A percentile compares a stretch with the other conserved stretches of the same genome.
Evolutionary conservation across 2,113 vertebrate genomes (phyloP).

Genomic region (Nipponia nippon): DNA sequence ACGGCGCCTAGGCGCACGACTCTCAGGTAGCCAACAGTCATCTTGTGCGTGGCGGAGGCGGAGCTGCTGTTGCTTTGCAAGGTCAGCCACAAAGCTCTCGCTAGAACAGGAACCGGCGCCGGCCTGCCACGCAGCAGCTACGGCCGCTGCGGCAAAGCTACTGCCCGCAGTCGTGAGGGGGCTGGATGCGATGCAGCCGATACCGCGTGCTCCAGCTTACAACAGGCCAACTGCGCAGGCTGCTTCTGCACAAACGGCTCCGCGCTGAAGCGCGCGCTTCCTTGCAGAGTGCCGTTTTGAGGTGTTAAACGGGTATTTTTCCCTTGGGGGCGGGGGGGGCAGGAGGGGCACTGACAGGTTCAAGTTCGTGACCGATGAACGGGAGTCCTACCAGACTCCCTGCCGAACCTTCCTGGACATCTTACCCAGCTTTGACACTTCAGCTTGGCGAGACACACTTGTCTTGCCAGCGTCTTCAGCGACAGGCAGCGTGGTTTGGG

Average conservation of each 20-base stretch:
- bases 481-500: background rate
- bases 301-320: too few relatives aligned
- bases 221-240: background rate
- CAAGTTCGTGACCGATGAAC: background rate
- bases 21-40: accelerated
- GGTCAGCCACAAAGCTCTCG: too few relatives aligned
- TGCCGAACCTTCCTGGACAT: background rate
- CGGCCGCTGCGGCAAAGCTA: background rate
- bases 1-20: accelerated
- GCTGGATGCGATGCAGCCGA: background rate
- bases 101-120: too few relatives aligned
- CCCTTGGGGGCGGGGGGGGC: too few relatives aligned
- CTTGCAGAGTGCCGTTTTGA: too few relatives aligned
- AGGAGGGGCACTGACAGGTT: background rate
- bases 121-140: accelerated
- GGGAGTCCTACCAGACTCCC: background rate
- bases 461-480: background rate
- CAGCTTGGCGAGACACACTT: background rate
- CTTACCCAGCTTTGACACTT: background rate
- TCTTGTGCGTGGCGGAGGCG: accelerated
- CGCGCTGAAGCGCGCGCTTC: accelerated
- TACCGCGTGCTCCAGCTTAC: accelerated
- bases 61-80: background rate
- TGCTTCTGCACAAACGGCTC: background rate
- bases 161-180: background rate